These are phyloP conservation scores for Agrotis segetum DNA, from an alignment of 2,888 invertebrate genomes.

Conservation along the genomic window DNA sequence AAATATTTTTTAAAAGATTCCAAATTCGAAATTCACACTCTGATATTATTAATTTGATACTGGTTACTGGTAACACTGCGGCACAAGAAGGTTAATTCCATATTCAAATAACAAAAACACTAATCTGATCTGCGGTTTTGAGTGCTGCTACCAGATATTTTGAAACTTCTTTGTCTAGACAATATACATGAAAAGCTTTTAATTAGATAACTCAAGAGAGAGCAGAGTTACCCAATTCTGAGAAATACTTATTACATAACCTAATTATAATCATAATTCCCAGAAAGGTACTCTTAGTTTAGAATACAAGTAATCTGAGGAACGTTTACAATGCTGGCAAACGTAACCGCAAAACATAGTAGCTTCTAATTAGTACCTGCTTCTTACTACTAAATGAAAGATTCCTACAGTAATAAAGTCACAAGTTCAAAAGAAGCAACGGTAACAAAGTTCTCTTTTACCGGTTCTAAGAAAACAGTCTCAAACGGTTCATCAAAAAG, in stretches of 20 bases:
- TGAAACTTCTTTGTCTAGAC: neutral
- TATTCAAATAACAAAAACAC: too few relatives aligned
- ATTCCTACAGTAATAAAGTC: neutral
- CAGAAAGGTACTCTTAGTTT: neutral
- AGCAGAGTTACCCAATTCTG: neutral
- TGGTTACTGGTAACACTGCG: neutral
- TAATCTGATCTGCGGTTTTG: neutral
- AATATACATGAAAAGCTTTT: neutral
- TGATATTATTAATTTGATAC: neutral
- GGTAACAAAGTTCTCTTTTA: neutral
- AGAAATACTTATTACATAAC: neutral
- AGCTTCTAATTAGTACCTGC: neutral
- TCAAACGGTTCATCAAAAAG: neutral
- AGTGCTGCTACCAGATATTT: neutral
- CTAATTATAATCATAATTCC: too few relatives aligned
- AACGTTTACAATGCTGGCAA: neutral
- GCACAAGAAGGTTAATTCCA: too few relatives aligned
- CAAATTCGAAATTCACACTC: neutral
- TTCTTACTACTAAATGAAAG: neutral
- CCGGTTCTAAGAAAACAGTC: conserved; percentile 4
- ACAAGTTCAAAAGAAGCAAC: conserved; percentile 3
- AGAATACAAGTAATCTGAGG: neutral
- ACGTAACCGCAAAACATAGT: neutral
- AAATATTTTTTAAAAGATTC: neutral
- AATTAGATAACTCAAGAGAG: neutral